Evolutionary conservation across 2,113 vertebrate genomes (phyloP).

Genomic region (Pleuronectes platessa): DNA sequence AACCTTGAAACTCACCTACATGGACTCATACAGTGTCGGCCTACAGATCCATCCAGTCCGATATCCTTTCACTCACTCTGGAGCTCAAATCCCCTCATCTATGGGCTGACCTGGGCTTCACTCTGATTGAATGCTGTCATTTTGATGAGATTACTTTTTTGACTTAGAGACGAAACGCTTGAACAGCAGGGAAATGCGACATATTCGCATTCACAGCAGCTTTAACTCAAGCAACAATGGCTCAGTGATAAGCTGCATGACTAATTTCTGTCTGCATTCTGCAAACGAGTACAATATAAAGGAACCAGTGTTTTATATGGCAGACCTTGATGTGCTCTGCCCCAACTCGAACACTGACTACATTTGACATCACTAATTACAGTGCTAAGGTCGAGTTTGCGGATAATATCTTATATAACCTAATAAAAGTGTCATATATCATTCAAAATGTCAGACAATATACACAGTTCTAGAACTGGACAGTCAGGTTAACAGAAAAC

Average conservation of each 20-base stretch:
- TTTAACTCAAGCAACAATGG: constrained; percentile 24
- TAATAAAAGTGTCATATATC: constrained; percentile 36
- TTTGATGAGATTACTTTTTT: constrained; percentile 44
- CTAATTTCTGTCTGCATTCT: constrained; percentile 20
- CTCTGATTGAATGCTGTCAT: constrained; percentile 17
- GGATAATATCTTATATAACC: constrained; percentile 18
- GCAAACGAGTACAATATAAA: constrained; percentile 1
- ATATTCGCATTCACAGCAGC: constrained; percentile 9
- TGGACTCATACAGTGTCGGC: constrained; percentile 45
- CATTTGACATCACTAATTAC: constrained; percentile 29
- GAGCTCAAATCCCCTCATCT: constrained; percentile 8
- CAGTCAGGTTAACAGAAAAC: neutral
- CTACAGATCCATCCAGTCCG: constrained; percentile 43
- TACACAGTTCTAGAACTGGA: neutral
- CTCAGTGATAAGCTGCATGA: constrained; percentile 21
- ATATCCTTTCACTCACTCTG: constrained; percentile 31
- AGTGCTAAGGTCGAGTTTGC: constrained; percentile 6
- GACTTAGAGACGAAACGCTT: constrained; percentile 1
- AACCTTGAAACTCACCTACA: constrained; percentile 65
- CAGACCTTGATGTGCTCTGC: constrained; percentile 27
- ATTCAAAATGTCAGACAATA: constrained; percentile 13
- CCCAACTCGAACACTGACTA: neutral
- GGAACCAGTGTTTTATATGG: neutral
- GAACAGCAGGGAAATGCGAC: too few species aligned
- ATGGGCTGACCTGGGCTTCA: neutral